Evolutionary conservation across 92 coral and sea anemone genomes (phyloP).

Genomic region (Hydrozoanthus gracilis): DNA sequence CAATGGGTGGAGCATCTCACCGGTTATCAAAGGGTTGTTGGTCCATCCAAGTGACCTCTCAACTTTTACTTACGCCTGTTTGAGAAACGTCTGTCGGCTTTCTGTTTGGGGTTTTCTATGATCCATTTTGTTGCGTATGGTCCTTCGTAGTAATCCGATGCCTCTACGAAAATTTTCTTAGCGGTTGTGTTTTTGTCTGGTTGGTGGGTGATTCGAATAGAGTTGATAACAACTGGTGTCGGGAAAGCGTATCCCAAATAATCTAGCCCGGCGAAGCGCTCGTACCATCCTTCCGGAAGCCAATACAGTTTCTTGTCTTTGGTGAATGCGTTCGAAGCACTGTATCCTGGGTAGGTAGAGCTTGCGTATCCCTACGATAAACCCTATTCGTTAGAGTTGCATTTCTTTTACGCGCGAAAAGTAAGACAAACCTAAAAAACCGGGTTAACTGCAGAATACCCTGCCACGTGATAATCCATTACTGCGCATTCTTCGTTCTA

Average conservation of each 20-base stretch:
- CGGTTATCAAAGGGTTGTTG: too few relatives aligned
- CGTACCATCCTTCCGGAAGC: slow-evolving; percentile 98
- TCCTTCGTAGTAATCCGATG: slow-evolving; percentile 76
- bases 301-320: slow-evolving; percentile 77
- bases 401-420: too few relatives aligned
- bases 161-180: slow-evolving; percentile 80
- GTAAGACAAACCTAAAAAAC: too few relatives aligned
- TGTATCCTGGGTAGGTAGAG: slow-evolving; percentile 84
- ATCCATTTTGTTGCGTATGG: slow-evolving; percentile 85
- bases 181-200: slow-evolving; percentile 81
- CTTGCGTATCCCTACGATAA: slow-evolving; percentile 70
- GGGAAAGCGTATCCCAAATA: slow-evolving; percentile 85
- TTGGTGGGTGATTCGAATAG: slow-evolving; percentile 80
- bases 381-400: too few relatives aligned
- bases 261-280: slow-evolving; percentile 84
- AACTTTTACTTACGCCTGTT: slow-evolving; percentile 73
- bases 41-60: too few relatives aligned
- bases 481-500: too few relatives aligned
- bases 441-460: not conserved
- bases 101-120: slow-evolving; percentile 74
- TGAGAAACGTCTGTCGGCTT: slow-evolving; percentile 70
- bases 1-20: too few relatives aligned
- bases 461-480: not conserved
- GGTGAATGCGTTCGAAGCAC: slow-evolving; percentile 85
- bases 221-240: slow-evolving; percentile 80